These are phyloP conservation scores for Dasysyrphus albostriatus DNA, from an alignment of 2,888 invertebrate species.

Conservation along the genomic window DNA sequence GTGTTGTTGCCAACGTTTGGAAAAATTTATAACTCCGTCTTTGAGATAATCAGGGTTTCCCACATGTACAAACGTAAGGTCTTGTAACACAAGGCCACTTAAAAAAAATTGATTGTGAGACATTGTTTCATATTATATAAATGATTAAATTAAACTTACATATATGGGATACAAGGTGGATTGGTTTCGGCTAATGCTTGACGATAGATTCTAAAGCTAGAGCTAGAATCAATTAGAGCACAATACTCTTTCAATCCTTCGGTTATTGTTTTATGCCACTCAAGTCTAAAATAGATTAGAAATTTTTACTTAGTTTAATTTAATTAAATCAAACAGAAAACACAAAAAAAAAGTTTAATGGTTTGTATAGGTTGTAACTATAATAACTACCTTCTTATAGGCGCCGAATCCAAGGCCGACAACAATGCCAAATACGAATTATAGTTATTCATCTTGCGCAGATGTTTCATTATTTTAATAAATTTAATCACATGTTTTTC, in stretches of 20 bases:
- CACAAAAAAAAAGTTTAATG: neutral
- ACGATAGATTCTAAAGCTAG: conserved; percentile 98
- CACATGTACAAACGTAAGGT: conserved; percentile 99
- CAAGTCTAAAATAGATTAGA: conserved; percentile 87
- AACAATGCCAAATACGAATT: conserved; percentile 98
- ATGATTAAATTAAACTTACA: conserved; percentile 88
- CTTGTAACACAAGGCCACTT: conserved; percentile 98
- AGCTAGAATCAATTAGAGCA: conserved; percentile 98
- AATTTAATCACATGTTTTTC: conserved; percentile 97
- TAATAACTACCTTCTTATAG: conserved; percentile 85
- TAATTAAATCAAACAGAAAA: neutral
- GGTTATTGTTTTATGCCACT: conserved; percentile 95
- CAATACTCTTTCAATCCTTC: conserved; percentile 97
- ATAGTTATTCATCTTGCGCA: conserved; percentile 98
- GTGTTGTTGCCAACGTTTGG: conserved; percentile 99
- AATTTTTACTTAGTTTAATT: neutral
- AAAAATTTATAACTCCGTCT: conserved; percentile 96
- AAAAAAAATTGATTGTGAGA: conserved; percentile 54
- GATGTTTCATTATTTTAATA: conserved; percentile 99
- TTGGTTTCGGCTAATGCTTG: conserved; percentile 96
- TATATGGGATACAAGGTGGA: conserved; percentile 99
- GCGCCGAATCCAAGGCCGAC: conserved; percentile 98
- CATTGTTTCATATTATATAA: neutral
- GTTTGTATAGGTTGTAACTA: neutral
- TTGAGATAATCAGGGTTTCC: conserved; percentile 96